Evolutionary conservation across 2,797 vertebrate genomes (phyloP), one percentile per base, ranked within the genome.

Genomic region (Acrossocheilus fasciatus): DNA sequence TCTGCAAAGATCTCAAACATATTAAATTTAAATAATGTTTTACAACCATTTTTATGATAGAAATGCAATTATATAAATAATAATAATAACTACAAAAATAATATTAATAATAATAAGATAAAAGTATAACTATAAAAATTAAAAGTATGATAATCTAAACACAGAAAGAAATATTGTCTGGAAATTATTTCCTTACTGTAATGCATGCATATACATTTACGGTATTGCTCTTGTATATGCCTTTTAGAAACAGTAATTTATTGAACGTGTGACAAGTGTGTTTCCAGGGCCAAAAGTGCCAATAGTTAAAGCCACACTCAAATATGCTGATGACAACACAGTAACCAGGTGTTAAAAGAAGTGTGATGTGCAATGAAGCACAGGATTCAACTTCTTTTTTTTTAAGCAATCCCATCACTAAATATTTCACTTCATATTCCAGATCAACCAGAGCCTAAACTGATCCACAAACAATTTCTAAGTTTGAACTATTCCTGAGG

Each of bases 321-420:
- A 74, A 74, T 5, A 43, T 78, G 20, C 34, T n/a, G 52, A 59
- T 30, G 57, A 45, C 23, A 39, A 80, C 57, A 80, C n/a, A 64
- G 20, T 36, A 76, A 36, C 4, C 17, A 39, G 36, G 26, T 34
- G 14, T 50, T 18, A 30, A 74, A 74, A n/a, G 0, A 73, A 34
- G 4, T 41, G 57, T 64, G 2, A 34, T 64, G 57, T 34, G n/a
- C 2, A 30, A n/a, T 41, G 59, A 64, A 11, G 39, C 8, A 62
- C 23, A 79, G 14, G 23, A 59, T 79, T 6, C 12, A 41, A 15
- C 3, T 36, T 36, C 7, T 41, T 39, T 39, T 74, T 7, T 75
- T 18, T 52, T 6, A 47, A 45, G 34, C 41, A 47, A 8, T 26
- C 41, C 14, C 57, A 18, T 34, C 6, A 15, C 30, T 41, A 8